Percentiles rank a stretch among this genome's conserved stretches.
Evolutionary conservation across 2,113 vertebrate genomes (phyloP).

Genomic region (Semnornis frantzii): DNA sequence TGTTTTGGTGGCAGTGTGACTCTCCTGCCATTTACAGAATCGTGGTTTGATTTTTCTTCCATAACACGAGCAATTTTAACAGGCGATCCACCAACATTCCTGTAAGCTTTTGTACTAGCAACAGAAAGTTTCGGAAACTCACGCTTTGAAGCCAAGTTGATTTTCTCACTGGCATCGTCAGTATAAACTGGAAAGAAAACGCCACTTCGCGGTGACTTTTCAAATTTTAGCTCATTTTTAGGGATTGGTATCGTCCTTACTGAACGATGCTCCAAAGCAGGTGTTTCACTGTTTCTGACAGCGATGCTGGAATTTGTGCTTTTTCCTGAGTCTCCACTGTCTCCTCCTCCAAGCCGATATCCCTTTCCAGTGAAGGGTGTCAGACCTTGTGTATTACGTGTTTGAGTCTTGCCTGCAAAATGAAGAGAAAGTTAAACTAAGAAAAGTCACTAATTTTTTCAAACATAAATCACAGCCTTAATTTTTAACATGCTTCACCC

Average conservation of each 20-base stretch:
- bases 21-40: background rate
- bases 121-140: constrained; percentile 77
- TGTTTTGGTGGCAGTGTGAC: background rate
- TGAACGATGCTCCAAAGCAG: background rate
- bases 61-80: constrained; percentile 46
- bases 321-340: background rate
- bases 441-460: background rate
- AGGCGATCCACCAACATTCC: constrained; percentile 80
- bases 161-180: background rate
- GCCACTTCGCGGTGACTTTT: background rate
- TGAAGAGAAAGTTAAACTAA: background rate
- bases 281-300: background rate
- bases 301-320: background rate
- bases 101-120: constrained; percentile 72
- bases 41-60: background rate
- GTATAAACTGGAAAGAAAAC: background rate
- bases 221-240: constrained; percentile 37
- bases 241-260: background rate
- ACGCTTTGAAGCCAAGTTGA: background rate
- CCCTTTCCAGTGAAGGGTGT: constrained; percentile 89
- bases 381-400: constrained; percentile 67
- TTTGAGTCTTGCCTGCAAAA: constrained; percentile 72
- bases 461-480: background rate
- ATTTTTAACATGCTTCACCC: background rate
- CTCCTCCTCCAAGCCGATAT: constrained; percentile 80